A percentile compares a stretch with the other conserved stretches of the same genome.
Conservation (phyloP, 2,888 invertebrate genomes). For the Macrophya alboannulata region DNA sequence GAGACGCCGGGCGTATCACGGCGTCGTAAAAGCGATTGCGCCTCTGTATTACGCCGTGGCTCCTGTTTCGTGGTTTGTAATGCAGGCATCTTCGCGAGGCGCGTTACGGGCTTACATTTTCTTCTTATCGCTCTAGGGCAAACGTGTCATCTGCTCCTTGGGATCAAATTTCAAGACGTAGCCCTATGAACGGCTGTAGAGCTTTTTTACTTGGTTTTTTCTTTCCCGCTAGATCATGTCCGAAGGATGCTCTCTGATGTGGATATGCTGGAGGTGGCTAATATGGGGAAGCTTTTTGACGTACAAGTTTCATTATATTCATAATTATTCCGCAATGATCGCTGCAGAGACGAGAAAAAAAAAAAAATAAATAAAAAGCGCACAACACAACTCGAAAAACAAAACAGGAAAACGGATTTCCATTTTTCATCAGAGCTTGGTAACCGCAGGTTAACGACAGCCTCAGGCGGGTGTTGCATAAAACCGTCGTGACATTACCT, state of each 20-base stretch:
- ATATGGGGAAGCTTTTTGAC: neutral
- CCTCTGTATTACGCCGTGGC: conserved; percentile 61
- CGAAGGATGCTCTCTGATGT: conserved; percentile 37
- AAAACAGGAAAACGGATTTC: conserved; percentile 68
- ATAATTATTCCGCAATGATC: conserved; percentile 65
- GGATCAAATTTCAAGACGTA: neutral
- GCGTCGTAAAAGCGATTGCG: conserved; percentile 76
- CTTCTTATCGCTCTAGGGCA: conserved; percentile 76
- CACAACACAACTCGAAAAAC: neutral
- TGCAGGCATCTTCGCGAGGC: conserved; percentile 77
- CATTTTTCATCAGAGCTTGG: conserved; percentile 77
- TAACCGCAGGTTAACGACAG: conserved; percentile 66
- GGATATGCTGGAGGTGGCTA: neutral
- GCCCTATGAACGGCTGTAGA: neutral
- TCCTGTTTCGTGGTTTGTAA: conserved; percentile 74
- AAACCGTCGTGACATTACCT: conserved; percentile 79
- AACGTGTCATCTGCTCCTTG: conserved; percentile 78
- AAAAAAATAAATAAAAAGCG: neutral
- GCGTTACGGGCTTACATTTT: conserved; percentile 75
- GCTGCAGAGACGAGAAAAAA: conserved; percentile 37
- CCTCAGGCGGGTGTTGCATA: conserved; percentile 74
- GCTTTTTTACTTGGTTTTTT: neutral
- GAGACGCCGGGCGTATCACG: conserved; percentile 66
- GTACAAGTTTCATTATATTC: conserved; percentile 11
- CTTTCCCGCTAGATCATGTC: conserved; percentile 43